Evolutionary conservation across 2,888 invertebrate genomes (phyloP).

Genomic region (Agonopterix subpropinquella): DNA sequence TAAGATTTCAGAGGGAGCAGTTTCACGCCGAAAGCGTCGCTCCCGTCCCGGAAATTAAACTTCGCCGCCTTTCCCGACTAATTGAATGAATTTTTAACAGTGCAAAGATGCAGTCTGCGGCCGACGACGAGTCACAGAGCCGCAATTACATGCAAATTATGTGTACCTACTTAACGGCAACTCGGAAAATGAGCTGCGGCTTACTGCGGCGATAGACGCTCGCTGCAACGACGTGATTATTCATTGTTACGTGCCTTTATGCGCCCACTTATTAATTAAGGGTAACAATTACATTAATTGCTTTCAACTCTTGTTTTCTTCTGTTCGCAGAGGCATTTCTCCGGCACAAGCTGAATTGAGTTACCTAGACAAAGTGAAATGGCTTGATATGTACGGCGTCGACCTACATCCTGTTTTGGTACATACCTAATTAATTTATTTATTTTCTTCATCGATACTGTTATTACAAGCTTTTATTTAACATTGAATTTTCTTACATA

Average conservation of each 20-base stretch:
- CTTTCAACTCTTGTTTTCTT: constrained; percentile 17
- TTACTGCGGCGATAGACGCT: constrained; percentile 23
- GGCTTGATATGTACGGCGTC: constrained; percentile 99
- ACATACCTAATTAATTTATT: background rate
- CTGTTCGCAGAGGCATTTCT: constrained; percentile 83
- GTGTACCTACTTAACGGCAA: constrained; percentile 57
- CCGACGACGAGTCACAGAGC: constrained; percentile 50
- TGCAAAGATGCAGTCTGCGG: constrained; percentile 63
- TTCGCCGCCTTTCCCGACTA: constrained; percentile 57
- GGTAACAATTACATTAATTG: constrained; percentile 43
- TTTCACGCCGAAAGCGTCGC: constrained; percentile 45
- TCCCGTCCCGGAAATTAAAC: constrained; percentile 59
- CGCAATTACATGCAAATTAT: constrained; percentile 72
- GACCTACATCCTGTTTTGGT: constrained; percentile 97
- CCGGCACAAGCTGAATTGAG: constrained; percentile 95
- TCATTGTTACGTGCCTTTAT: constrained; percentile 49
- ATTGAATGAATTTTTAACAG: constrained; percentile 72
- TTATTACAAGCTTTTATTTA: no score
- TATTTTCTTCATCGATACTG: background rate
- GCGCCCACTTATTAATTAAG: constrained; percentile 38
- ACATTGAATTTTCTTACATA: no score
- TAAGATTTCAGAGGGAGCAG: constrained; percentile 53
- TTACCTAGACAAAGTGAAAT: constrained; percentile 98
- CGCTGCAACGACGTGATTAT: constrained; percentile 32
- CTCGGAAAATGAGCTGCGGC: constrained; percentile 39